phyloP scores from a whole-genome alignment of 2,113 vertebrate species.

The Grammomys surdaster region DNA sequence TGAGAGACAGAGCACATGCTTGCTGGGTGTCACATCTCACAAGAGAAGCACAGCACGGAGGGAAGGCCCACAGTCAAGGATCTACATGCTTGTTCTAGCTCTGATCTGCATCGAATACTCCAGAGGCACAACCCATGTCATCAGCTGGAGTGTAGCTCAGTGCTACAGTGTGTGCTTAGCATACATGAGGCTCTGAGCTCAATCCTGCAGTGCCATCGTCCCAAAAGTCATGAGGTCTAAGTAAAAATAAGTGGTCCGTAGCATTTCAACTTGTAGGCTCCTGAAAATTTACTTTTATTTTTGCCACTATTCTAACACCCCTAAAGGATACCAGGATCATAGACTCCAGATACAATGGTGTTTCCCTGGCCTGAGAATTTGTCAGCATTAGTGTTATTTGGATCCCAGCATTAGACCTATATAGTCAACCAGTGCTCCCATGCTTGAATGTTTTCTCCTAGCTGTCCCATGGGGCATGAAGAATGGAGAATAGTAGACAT shows the following conservation, averaged over 20 bases:
- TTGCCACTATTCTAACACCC: neutral
- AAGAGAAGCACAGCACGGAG: neutral
- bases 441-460: neutral
- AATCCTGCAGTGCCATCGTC: too few species aligned
- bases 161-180: neutral
- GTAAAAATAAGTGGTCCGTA: neutral
- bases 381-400: neutral
- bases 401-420: neutral
- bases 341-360: neutral
- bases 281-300: neutral
- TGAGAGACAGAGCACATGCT: neutral
- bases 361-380: neutral
- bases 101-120: neutral
- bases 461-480: accelerated
- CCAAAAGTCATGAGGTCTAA: neutral
- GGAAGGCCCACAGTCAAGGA: neutral
- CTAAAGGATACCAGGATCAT: too few species aligned
- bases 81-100: neutral
- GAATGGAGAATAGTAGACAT: neutral
- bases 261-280: neutral
- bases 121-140: neutral
- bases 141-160: neutral
- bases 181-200: neutral
- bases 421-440: neutral
- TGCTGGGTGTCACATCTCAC: neutral